Evolutionary conservation across 2,113 vertebrate genomes (phyloP), one percentile per base, ranked within the genome.

Genomic region (Meleagris gallopavo): DNA sequence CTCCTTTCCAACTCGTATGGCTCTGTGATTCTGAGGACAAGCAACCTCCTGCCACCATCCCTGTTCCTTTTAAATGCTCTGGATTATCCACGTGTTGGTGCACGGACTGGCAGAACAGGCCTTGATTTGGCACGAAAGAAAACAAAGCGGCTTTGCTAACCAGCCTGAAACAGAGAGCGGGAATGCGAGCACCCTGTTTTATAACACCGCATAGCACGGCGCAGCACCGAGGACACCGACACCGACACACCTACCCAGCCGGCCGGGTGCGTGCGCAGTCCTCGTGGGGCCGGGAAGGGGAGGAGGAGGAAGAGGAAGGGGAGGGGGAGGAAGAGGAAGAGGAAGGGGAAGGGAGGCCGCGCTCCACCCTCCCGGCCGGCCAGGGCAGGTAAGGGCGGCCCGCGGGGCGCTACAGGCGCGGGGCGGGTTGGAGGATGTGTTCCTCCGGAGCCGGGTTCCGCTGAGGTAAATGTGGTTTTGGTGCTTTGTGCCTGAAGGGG

Each of bases 91-190:
- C 0, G 0, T 25, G 57, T 82, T 88, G 72, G 72, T 60, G 72
- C 3, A 2, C 79, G 36, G 72, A 66, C 32, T 88, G 83, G 69
- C n/a, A 93, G 72, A 83, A 83, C 5, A 74, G 72, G 38, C 50
- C 60, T 83, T 46, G 58, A 89, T 66, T 45, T 41, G 55, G 79
- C 60, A 89, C 46, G 88, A 71, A 86, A 94, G 94, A 62, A n/a
- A 61, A 64, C 29, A 71, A 67, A 81, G 11, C 25, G 18, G 66
- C 20, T 83, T 92, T 24, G 25, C 46, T 73, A 80, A 80, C 36
- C 38, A 77, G 58, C 58, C 64, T 54, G 46, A 41, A 20, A 27
- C 61, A 85, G 61, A 74, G 13, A 88, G 61, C 46, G 75, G 48
- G 58, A 89, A 85, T 76, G 67, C 4, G 18, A 86, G n/a, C 12